Base-by-base conservation (phyloP, 2,797 vertebrate genomes). In the Gastrophryne carolinensis region DNA sequence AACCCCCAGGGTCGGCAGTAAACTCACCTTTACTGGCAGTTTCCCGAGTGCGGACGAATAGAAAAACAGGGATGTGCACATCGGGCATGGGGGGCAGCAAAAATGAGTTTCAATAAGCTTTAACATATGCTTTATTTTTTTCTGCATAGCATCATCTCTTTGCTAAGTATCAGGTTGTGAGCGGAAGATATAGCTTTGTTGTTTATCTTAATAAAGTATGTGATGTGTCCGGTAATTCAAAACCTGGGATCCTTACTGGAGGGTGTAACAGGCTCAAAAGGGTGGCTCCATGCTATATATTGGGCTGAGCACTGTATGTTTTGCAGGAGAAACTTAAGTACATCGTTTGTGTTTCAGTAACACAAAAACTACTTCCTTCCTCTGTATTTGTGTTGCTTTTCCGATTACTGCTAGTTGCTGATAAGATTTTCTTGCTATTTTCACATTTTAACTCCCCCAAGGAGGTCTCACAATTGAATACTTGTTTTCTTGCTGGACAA, bases 331-430 rank as follows among this genome's bases (percentile, higher is more conserved):
- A 32, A 19, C 11, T 72, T 60, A 50, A 75, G 63, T 60, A 52
- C 54, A n/a, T 30, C 30, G 11, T 67, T 75, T 75, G 64, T 66
- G 61, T 32, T 60, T 49, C 17, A 78, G 52, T 39, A 66, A 72
- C 65, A 50, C 53, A 72, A 57, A 72, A 65, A 60, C 30, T 9
- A 52, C 39, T 72, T 58, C 75, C 68, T 78, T 72, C 61, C 75
- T 58, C 62, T 41, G 53, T 69, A 64, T 78, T 78, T 72, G 75
- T 72, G 17, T n/a, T 17, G 24, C 10, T 41, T 41, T 78, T 78
- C 68, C 75, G 52, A 78, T 78, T 52, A 39, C 67, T 69, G 72
- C 60, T 57, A 35, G 5, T 39, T 72, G 50, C 53, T 63, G 50
- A 54, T 71, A 58, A 60, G 63, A 52, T 17, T 24, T 72, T 15